phyloP scores from a whole-genome alignment of 2,888 invertebrate genomes.

The Ormyrus pomaceus region DNA sequence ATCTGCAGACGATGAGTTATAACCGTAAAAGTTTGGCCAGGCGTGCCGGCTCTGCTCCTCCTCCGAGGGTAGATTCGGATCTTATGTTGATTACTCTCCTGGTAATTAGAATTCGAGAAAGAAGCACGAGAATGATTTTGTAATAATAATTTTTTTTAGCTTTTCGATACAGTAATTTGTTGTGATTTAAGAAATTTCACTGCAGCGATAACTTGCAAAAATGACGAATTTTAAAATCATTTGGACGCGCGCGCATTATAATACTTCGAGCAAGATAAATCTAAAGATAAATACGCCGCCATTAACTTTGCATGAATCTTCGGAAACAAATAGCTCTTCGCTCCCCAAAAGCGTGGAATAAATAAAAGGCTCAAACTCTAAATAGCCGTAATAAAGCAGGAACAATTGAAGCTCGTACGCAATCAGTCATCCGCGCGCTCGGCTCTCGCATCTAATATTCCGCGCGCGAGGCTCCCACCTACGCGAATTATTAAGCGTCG shows the following conservation, averaged over 20 bases:
- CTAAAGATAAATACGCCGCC: conserved; percentile 15
- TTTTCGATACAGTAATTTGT: too few species aligned
- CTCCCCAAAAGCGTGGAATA: not conserved
- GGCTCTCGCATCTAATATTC: conserved; percentile 35
- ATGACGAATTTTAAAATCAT: too few species aligned
- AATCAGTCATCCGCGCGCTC: conserved; percentile 50
- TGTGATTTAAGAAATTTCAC: too few species aligned
- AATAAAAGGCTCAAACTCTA: conserved; percentile 31
- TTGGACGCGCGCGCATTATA: too few species aligned
- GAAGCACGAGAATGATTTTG: conserved; percentile 7
- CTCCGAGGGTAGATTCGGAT: conserved; percentile 73
- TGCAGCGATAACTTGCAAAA: too few species aligned
- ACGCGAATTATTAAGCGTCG: conserved; percentile 39
- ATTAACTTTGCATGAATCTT: conserved; percentile 26
- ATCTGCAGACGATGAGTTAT: conserved; percentile 71
- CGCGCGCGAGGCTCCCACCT: not conserved
- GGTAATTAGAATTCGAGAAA: conserved; percentile 46
- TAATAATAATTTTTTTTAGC: not conserved
- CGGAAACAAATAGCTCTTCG: not conserved
- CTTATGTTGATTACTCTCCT: conserved; percentile 57
- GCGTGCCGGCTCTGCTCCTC: conserved; percentile 54
- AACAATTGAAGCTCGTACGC: conserved; percentile 48
- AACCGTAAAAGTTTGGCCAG: conserved; percentile 60
- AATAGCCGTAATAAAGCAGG: conserved; percentile 49
- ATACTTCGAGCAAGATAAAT: not conserved